These are phyloP conservation scores for Hippoglossus hippoglossus DNA, from an alignment of 2,797 vertebrate species.

Conservation along the genomic window DNA sequence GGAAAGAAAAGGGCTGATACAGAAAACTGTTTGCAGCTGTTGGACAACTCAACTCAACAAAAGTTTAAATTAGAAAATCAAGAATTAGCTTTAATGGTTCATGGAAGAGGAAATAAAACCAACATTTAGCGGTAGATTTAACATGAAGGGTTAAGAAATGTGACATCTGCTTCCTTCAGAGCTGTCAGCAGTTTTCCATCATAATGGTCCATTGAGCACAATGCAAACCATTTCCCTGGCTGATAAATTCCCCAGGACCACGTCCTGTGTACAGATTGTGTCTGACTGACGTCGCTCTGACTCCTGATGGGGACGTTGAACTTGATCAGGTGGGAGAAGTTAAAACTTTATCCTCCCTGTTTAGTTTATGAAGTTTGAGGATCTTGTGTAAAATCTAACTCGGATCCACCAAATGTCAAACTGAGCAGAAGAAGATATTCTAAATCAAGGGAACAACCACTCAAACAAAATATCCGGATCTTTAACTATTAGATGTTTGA, in stretches of 20 bases:
- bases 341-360: neutral
- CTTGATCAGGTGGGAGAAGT: neutral
- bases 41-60: neutral
- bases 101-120: too few species aligned
- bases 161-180: neutral
- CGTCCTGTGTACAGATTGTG: neutral
- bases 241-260: neutral
- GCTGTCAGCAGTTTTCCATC: neutral
- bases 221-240: neutral
- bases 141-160: too few species aligned
- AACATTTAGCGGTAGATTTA: too few species aligned
- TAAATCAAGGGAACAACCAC: too few species aligned
- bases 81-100: neutral
- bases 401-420: neutral
- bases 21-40: neutral
- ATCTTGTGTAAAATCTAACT: neutral
- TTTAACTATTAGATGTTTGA: too few species aligned
- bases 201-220: neutral
- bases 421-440: neutral
- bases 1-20: too few species aligned
- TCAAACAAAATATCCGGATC: too few species aligned
- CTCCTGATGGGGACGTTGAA: neutral
- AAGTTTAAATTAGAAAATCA: constrained; percentile 22
- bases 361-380: neutral
- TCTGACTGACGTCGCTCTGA: neutral